Conservation (phyloP, 2,113 vertebrate genomes). For the Limanda limanda region DNA sequence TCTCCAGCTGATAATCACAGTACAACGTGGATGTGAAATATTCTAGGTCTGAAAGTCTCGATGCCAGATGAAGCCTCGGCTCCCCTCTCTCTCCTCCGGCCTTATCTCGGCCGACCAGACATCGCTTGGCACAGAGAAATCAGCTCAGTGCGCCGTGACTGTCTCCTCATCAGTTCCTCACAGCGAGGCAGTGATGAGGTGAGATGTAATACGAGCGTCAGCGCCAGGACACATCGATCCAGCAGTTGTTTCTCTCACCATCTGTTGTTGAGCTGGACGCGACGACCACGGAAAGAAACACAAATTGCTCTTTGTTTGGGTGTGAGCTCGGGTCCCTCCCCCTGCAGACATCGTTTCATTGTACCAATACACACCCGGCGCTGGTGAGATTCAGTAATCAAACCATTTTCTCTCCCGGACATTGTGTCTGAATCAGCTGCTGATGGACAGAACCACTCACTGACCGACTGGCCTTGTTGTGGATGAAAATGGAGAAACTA, state of each 20-base stretch:
- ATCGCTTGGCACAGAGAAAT: neutral
- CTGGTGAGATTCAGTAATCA: neutral
- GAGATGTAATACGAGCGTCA: constrained; percentile 10
- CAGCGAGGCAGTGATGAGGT: constrained; percentile 45
- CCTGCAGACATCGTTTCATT: constrained; percentile 19
- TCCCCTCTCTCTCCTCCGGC: too few relatives aligned
- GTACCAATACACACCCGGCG: neutral
- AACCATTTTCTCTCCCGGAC: constrained; percentile 11
- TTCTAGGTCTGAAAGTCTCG: neutral
- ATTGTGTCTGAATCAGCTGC: constrained; percentile 18
- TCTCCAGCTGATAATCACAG: too few relatives aligned
- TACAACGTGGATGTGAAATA: neutral
- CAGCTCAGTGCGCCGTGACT: too few relatives aligned
- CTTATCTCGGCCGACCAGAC: constrained; percentile 16
- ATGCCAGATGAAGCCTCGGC: neutral
- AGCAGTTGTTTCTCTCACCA: constrained; percentile 34
- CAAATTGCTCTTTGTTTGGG: constrained; percentile 29
- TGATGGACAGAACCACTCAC: constrained; percentile 2
- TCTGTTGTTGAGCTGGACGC: constrained; percentile 49
- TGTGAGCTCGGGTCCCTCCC: constrained; percentile 5
- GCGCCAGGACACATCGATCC: constrained; percentile 46
- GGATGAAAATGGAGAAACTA: neutral
- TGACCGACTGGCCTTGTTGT: neutral
- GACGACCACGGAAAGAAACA: constrained; percentile 6
- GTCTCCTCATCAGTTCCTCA: constrained; percentile 19